Evolutionary conservation across 2,888 invertebrate genomes (phyloP).

Genomic region (Charanyca ferruginea): DNA sequence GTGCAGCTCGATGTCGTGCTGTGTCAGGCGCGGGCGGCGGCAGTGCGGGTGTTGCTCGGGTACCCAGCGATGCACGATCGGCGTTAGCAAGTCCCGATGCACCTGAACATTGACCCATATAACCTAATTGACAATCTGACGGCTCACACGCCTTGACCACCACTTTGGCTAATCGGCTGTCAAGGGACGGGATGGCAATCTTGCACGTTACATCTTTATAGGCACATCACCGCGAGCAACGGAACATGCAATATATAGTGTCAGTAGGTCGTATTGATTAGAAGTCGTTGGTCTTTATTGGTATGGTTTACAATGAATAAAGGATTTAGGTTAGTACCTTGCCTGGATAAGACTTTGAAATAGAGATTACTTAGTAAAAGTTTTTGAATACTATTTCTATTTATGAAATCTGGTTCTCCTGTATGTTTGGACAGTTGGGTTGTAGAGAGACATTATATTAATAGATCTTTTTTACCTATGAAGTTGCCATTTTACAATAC

Average conservation of each 20-base stretch:
- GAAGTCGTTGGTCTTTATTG: constrained; percentile 38
- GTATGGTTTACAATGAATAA: constrained; percentile 25
- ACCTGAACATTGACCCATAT: constrained; percentile 73
- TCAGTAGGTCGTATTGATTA: constrained; percentile 41
- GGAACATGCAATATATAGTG: constrained; percentile 50
- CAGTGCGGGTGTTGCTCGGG: constrained; percentile 82
- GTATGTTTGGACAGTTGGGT: too few relatives aligned
- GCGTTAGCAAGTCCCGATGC: constrained; percentile 92
- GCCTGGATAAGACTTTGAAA: constrained; percentile 5
- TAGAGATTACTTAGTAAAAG: not conserved
- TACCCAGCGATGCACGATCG: constrained; percentile 91
- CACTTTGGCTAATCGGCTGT: constrained; percentile 58
- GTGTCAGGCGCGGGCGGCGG: constrained; percentile 80
- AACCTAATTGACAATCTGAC: constrained; percentile 25
- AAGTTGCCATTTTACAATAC: too few relatives aligned
- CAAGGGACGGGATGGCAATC: constrained; percentile 58
- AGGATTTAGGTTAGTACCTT: not conserved
- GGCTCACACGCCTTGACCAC: constrained; percentile 55
- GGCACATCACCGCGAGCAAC: constrained; percentile 31
- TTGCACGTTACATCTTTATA: constrained; percentile 48
- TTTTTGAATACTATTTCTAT: too few relatives aligned
- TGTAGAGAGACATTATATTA: too few relatives aligned
- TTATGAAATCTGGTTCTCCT: too few relatives aligned
- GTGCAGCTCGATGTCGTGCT: constrained; percentile 81
- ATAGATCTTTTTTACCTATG: too few relatives aligned